Evolutionary conservation across 1,140 invertebrate species (phyloP).

Genomic region (Drosophila sp.): DNA sequence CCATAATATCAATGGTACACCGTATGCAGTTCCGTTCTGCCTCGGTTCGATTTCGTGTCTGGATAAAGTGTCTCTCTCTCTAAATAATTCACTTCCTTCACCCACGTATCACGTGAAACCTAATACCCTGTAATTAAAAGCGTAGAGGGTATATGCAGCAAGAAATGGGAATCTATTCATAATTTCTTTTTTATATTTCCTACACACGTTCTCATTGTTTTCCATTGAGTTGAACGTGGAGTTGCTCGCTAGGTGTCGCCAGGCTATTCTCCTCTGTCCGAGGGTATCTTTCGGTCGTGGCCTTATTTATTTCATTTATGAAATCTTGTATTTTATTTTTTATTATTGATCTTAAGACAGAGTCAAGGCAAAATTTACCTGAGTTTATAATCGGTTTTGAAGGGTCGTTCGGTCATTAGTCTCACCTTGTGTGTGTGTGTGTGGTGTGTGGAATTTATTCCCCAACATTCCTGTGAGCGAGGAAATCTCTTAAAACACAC

Average conservation of each 20-base stretch:
- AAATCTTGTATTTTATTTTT: slow-evolving; percentile 46
- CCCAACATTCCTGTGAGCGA: slow-evolving; percentile 18
- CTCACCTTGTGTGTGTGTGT: slow-evolving; percentile 17
- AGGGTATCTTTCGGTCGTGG: slow-evolving; percentile 18
- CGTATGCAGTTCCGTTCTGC: slow-evolving; percentile 1
- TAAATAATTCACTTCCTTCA: slow-evolving; percentile 1
- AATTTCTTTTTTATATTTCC: too few relatives aligned
- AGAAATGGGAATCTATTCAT: not conserved
- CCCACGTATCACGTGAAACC: slow-evolving; percentile 2
- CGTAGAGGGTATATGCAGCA: not conserved
- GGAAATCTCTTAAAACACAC: slow-evolving; percentile 18
- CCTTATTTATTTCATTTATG: slow-evolving; percentile 32
- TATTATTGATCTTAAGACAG: slow-evolving; percentile 55
- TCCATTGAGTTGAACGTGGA: too few relatives aligned
- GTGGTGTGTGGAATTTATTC: slow-evolving; percentile 5
- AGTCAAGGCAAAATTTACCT: slow-evolving; percentile 74
- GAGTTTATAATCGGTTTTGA: slow-evolving; percentile 25
- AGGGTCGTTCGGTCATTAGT: slow-evolving; percentile 44
- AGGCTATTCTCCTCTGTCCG: not conserved
- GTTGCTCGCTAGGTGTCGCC: not conserved
- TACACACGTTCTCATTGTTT: too few relatives aligned
- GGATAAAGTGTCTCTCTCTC: not conserved
- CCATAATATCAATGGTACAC: not conserved
- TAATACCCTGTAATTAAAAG: not conserved
- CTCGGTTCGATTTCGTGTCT: not conserved